These are phyloP conservation scores for Drosophila miranda DNA, from an alignment of 1,140 invertebrate genomes.

Conservation along the genomic window DNA sequence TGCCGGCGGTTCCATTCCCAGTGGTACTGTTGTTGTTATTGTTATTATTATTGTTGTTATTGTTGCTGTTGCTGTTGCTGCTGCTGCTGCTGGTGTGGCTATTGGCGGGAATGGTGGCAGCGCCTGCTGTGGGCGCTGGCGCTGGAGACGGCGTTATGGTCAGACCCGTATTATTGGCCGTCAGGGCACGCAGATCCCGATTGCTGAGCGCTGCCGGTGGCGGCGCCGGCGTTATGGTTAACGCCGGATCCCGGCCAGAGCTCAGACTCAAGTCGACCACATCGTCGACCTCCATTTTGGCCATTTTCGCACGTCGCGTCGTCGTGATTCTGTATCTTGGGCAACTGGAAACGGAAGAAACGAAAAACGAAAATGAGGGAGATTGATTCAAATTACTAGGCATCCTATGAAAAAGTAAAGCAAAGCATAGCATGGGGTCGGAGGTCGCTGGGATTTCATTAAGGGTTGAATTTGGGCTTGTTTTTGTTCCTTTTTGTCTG, in stretches of 20 bases:
- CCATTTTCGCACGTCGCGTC: slow-evolving; percentile 83
- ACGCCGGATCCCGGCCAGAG: slow-evolving; percentile 79
- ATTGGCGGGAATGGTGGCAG: slow-evolving; percentile 19
- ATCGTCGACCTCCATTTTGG: slow-evolving; percentile 86
- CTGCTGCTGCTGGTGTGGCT: slow-evolving; percentile 21
- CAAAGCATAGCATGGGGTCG: slow-evolving; percentile 12
- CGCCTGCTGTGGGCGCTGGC: slow-evolving; percentile 15
- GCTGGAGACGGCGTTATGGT: slow-evolving; percentile 77
- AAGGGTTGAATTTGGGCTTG: slow-evolving; percentile 41
- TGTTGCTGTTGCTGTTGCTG: slow-evolving; percentile 22
- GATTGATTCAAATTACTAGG: slow-evolving; percentile 12
- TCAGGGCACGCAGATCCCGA: slow-evolving; percentile 72
- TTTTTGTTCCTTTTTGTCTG: slow-evolving; percentile 23
- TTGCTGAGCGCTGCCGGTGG: slow-evolving; percentile 50
- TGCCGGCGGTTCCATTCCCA: slow-evolving; percentile 12
- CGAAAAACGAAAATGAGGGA: neutral
- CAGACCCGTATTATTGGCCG: slow-evolving; percentile 73
- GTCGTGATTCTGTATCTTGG: slow-evolving; percentile 71
- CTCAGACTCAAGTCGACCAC: slow-evolving; percentile 85
- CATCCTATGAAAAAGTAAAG: neutral
- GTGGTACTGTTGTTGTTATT: slow-evolving; percentile 26
- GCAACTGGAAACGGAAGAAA: slow-evolving; percentile 42
- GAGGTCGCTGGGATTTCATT: slow-evolving; percentile 19
- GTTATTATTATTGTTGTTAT: neutral
- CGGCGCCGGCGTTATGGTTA: slow-evolving; percentile 74